phyloP scores from a whole-genome alignment of 2,888 invertebrate genomes.

The Galeruca laticollis region DNA sequence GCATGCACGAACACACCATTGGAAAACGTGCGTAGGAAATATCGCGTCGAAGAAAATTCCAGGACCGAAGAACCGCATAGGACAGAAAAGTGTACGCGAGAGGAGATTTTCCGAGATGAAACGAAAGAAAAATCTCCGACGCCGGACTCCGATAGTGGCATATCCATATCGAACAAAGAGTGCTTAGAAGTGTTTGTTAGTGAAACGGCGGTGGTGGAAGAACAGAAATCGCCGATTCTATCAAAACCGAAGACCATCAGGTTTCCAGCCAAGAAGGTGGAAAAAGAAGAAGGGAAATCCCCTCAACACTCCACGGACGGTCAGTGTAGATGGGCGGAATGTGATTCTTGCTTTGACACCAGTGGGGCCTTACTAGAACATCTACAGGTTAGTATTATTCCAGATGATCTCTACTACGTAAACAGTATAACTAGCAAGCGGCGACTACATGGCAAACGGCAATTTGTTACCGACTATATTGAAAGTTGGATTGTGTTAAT shows the following conservation, averaged over 20 bases:
- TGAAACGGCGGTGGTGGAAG: constrained; percentile 55
- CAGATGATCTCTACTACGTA: background rate
- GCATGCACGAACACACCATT: constrained; percentile 46
- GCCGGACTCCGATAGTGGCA: constrained; percentile 63
- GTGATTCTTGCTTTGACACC: constrained; percentile 82
- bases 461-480: too few species aligned
- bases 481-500: background rate
- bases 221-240: constrained; percentile 80
- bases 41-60: constrained; percentile 44
- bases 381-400: constrained; percentile 76
- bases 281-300: constrained; percentile 59
- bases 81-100: constrained; percentile 50
- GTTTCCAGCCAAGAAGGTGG: constrained; percentile 75
- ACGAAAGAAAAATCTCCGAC: constrained; percentile 51
- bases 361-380: constrained; percentile 88
- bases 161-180: constrained; percentile 56
- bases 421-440: too few species aligned
- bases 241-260: constrained; percentile 86
- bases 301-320: constrained; percentile 61
- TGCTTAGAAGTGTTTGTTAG: constrained; percentile 60
- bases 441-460: too few species aligned
- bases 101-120: constrained; percentile 45
- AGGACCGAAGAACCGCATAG: constrained; percentile 50
- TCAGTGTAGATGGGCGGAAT: constrained; percentile 86
- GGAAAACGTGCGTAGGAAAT: constrained; percentile 47